Percentiles rank a stretch among this genome's conserved stretches.
These are phyloP conservation scores for Onthophagus taurus DNA, from an alignment of 1,140 invertebrate genomes.

Conservation along the genomic window DNA sequence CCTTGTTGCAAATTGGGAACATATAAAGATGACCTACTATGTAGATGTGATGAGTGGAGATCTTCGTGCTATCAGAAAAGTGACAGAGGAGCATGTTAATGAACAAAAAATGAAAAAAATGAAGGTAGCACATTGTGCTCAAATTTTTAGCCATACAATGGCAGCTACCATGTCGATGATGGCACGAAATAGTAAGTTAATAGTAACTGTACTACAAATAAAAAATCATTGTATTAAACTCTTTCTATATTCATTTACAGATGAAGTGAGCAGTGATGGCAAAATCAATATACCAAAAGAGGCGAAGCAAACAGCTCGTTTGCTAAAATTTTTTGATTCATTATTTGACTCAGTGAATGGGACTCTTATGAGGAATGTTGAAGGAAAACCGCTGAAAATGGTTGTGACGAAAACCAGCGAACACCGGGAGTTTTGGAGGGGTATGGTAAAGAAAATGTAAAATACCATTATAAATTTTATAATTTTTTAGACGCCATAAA, in stretches of 20 bases:
- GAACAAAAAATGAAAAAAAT: conserved; percentile 16
- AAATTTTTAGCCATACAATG: conserved; percentile 11
- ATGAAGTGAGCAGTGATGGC: too few relatives aligned
- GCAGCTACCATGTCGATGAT: conserved; percentile 7
- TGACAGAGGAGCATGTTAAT: conserved; percentile 11
- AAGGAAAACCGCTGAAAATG: neutral
- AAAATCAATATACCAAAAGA: neutral
- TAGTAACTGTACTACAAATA: conserved; percentile 7
- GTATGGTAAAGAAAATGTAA: conserved; percentile 6
- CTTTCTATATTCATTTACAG: conserved; percentile 2
- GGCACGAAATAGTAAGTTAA: conserved; percentile 9
- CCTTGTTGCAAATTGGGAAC: conserved; percentile 5
- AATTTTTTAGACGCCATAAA: too few relatives aligned
- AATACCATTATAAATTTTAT: too few relatives aligned
- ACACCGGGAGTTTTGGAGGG: conserved; percentile 3
- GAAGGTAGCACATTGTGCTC: conserved; percentile 14
- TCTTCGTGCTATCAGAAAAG: conserved; percentile 10
- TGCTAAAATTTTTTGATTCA: conserved; percentile 14
- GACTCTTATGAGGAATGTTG: too few relatives aligned
- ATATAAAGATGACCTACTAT: conserved; percentile 7
- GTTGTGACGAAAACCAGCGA: conserved; percentile 4
- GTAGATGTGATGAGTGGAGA: conserved; percentile 11
- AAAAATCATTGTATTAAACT: neutral
- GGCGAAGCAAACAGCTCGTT: conserved; percentile 13
- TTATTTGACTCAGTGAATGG: conserved; percentile 19